Evolutionary conservation across 2,113 vertebrate genomes (phyloP), one percentile per base, ranked within the genome.

Genomic region (Peromyscus californicus): DNA sequence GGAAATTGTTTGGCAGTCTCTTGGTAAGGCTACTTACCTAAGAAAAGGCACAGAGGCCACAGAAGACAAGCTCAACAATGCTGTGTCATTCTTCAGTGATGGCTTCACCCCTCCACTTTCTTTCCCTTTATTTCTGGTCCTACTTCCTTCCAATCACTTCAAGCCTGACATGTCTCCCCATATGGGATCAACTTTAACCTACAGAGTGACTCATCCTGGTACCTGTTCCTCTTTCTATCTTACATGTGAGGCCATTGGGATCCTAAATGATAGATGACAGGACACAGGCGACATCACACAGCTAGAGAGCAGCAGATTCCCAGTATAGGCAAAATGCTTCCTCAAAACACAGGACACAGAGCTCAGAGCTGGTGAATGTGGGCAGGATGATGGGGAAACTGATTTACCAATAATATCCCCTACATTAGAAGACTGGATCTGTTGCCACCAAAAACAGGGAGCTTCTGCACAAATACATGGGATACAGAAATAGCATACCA

Each of bases 281-380:
- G 51, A 70, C 1, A 22, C 39, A 65, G 2, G 48, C 45, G 39
- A 76, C 22, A 65, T 72, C 0, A 67, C 51, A 54, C 3, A 33
- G 33, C 10, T 36, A 54, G 19, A 17, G 45, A 74, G 8, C 19
- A 54, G 45, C 29, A 79, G 57, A 54, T 4, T 91, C 54, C 84
- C 54, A 57, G 39, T 85, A 67, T 5, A 21, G 8, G 31, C 15
- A 39, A 15, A 61, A 11, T 48, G 3, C 61, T 63, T 84, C 39
- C n/a, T 70, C 67, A 10, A 51, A 79, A 76, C 57, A n/a, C 10
- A 57, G 16, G 29, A 36, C 26, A 39, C 45, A 3, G 21, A 51
- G 70, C 74, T 61, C 79, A 45, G 61, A 94, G 90, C 63, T 83
- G 63, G 83, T 69, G 69, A 75, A 83, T 61, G 21, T 36, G 31